phyloP scores from a whole-genome alignment of 2,888 invertebrate species.

The Drosophila prolongata region DNA sequence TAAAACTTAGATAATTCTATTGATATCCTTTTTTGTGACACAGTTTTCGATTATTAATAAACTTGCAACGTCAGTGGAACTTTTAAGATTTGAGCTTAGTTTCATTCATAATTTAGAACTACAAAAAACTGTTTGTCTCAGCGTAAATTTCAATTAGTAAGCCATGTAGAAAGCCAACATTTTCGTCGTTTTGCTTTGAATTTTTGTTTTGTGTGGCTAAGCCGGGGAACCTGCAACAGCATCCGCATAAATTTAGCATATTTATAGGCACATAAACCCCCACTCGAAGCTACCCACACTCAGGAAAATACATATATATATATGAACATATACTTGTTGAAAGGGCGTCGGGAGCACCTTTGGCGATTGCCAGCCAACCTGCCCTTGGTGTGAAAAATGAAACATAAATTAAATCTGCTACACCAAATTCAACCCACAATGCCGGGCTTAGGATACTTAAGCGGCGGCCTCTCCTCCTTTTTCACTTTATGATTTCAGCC shows the following conservation, averaged over 20 bases:
- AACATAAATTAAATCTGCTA: conserved; percentile 54
- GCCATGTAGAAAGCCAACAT: conserved; percentile 43
- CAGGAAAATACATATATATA: conserved; percentile 3
- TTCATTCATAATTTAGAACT: conserved; percentile 11
- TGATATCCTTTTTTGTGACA: not conserved
- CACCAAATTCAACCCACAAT: conserved; percentile 43
- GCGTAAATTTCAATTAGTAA: conserved; percentile 74
- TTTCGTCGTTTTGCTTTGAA: conserved; percentile 8
- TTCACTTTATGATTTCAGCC: conserved; percentile 53
- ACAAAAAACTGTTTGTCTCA: conserved; percentile 51
- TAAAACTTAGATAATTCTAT: too few species aligned
- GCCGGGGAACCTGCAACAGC: conserved; percentile 24
- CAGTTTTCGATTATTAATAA: conserved; percentile 10
- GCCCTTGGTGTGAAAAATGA: conserved; percentile 48
- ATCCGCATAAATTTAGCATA: conserved; percentile 52
- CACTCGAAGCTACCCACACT: conserved; percentile 11
- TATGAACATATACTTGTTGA: conserved; percentile 29
- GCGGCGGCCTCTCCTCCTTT: conserved; percentile 12
- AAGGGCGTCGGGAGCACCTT: conserved; percentile 43
- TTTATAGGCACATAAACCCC: conserved; percentile 51
- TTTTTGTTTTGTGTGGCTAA: conserved; percentile 28
- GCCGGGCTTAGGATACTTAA: conserved; percentile 41
- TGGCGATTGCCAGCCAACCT: conserved; percentile 35
- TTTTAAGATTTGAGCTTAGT: conserved; percentile 29
- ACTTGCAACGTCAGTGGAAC: conserved; percentile 13